phyloP scores from a whole-genome alignment of 2,113 vertebrate species.

The Ginglymostoma cirratum region DNA sequence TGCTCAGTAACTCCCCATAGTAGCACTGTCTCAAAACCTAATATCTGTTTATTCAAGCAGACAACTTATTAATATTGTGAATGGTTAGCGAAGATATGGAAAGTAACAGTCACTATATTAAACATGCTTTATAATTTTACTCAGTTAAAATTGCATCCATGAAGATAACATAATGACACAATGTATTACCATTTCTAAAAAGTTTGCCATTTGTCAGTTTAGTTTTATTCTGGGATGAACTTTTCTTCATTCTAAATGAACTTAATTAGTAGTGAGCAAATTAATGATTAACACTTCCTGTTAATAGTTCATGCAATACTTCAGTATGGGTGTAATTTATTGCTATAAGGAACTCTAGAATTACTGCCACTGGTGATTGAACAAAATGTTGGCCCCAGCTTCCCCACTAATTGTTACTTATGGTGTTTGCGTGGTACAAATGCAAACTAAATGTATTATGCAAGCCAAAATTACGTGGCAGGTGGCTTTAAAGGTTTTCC shows the following conservation, averaged over 20 bases:
- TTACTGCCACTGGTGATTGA: neutral
- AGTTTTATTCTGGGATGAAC: neutral
- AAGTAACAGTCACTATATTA: neutral
- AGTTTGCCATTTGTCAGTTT: neutral
- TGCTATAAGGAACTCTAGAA: neutral
- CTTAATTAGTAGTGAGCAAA: neutral
- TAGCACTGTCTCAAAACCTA: neutral
- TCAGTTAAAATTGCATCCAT: neutral
- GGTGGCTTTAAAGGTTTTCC: neutral
- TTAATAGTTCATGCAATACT: neutral
- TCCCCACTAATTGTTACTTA: neutral
- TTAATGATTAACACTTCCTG: slow-evolving; percentile 11
- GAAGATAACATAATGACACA: neutral
- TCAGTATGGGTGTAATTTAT: neutral
- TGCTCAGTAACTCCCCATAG: neutral
- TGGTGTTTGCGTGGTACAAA: neutral
- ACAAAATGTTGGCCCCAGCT: neutral
- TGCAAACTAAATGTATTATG: neutral
- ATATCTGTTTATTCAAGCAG: neutral
- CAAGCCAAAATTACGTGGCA: slow-evolving; percentile 1
- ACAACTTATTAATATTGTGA: neutral
- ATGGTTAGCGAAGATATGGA: neutral
- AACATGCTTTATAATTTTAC: neutral
- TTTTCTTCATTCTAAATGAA: neutral
- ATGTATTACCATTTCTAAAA: neutral